A percentile compares a stretch with the other conserved stretches of the same genome.
phyloP scores from a whole-genome alignment of 1,140 invertebrate species.

The Delia radicum region DNA sequence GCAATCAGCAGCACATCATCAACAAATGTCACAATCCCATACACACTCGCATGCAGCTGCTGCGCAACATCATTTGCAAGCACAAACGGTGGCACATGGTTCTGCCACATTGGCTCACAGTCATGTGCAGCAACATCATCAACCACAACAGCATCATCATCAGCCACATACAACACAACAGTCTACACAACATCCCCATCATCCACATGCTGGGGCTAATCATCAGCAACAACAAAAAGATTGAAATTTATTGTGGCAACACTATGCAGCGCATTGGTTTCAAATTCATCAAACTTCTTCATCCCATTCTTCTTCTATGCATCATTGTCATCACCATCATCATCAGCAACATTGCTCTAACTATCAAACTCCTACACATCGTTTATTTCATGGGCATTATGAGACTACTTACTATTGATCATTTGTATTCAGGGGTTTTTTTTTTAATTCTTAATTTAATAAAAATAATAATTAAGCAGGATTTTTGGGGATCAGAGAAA shows the following conservation, averaged over 20 bases:
- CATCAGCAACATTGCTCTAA: constrained; percentile 28
- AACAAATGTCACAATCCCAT: constrained; percentile 13
- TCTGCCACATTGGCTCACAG: background rate
- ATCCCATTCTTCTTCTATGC: too few relatives aligned
- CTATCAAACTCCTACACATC: background rate
- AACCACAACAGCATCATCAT: constrained; percentile 38
- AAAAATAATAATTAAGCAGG: too few relatives aligned
- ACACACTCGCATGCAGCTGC: background rate
- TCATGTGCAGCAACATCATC: constrained; percentile 33
- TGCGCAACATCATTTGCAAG: background rate
- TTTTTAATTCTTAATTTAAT: too few relatives aligned
- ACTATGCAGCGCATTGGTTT: constrained; percentile 51
- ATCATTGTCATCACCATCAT: constrained; percentile 32
- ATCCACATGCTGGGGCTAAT: constrained; percentile 23
- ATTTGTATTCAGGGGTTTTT: constrained; percentile 2
- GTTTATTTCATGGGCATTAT: constrained; percentile 8
- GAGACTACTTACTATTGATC: constrained; percentile 17
- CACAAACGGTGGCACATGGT: background rate
- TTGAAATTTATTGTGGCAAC: constrained; percentile 52
- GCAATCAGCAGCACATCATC: constrained; percentile 14
- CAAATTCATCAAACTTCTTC: constrained; percentile 35
- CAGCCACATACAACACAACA: constrained; percentile 33
- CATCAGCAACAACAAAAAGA: constrained; percentile 45
- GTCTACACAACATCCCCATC: constrained; percentile 6
- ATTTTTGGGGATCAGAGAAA: too few relatives aligned